These are phyloP conservation scores for Campylomormyrus numenius DNA, from an alignment of 2,113 vertebrate species.

Conservation along the genomic window DNA sequence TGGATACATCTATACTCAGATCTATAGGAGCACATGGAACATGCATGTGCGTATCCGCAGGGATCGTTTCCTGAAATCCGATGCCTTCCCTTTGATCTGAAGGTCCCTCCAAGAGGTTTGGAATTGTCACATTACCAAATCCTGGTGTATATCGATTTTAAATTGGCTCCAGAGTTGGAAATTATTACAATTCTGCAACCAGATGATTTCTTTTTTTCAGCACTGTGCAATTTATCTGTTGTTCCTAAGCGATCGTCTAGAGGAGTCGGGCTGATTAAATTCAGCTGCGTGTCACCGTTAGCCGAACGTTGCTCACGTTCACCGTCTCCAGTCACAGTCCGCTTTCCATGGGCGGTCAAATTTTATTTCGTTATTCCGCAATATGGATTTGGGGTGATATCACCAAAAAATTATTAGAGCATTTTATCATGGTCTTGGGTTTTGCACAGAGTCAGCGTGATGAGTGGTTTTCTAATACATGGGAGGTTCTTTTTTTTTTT, in stretches of 20 bases:
- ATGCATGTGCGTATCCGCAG: not conserved
- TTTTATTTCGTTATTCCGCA: not conserved
- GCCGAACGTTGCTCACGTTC: not conserved
- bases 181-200: conserved; percentile 13
- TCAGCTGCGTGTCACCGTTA: conserved; percentile 4
- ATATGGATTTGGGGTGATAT: not conserved
- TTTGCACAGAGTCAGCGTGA: not conserved
- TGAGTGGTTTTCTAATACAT: not conserved
- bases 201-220: conserved; percentile 6
- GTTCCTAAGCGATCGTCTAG: not conserved
- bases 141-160: conserved; percentile 6
- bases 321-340: not conserved
- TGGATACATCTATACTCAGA: not conserved
- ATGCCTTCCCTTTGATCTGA: not conserved
- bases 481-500: not conserved
- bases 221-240: conserved; percentile 6
- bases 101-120: not conserved
- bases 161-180: conserved; percentile 16
- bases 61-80: not conserved
- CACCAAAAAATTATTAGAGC: not conserved
- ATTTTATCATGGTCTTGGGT: not conserved
- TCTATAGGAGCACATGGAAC: not conserved
- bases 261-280: conserved; percentile 1
- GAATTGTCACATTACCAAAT: not conserved
- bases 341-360: not conserved